Percentiles rank a stretch among this genome's conserved stretches.
These are phyloP conservation scores for Mormyrus lacerda DNA, from an alignment of 2,113 vertebrate species.

Conservation along the genomic window DNA sequence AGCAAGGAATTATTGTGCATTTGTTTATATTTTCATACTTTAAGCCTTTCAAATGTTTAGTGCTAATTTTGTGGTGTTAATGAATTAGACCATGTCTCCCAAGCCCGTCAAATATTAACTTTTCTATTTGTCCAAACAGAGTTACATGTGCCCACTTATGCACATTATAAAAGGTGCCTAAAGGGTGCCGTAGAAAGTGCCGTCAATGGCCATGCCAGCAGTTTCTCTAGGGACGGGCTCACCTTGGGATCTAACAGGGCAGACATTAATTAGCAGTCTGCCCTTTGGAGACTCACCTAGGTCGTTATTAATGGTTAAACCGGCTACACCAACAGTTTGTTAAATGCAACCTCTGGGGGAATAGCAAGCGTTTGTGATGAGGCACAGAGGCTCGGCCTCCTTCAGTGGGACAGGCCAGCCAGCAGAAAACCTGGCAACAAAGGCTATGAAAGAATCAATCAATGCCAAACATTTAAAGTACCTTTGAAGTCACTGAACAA, in stretches of 20 bases:
- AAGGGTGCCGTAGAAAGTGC: background rate
- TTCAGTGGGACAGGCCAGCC: background rate
- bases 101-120: background rate
- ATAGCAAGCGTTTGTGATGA: background rate
- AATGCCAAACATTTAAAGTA: background rate
- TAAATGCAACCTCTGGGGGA: constrained; percentile 5
- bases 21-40: background rate
- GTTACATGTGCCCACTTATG: background rate
- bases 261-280: background rate
- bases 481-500: constrained; percentile 10
- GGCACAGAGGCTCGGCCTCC: background rate
- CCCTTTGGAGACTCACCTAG: background rate
- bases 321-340: constrained; percentile 3
- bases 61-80: background rate
- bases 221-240: background rate
- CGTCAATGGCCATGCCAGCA: background rate
- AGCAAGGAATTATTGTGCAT: background rate
- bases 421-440: constrained; percentile 3
- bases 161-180: background rate
- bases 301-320: background rate
- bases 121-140: background rate
- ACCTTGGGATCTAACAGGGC: background rate
- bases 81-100: background rate
- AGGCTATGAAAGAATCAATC: constrained; percentile 4
- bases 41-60: background rate